Conservation (phyloP, 2,113 vertebrate species). For the Rhabdomys dilectus region DNA sequence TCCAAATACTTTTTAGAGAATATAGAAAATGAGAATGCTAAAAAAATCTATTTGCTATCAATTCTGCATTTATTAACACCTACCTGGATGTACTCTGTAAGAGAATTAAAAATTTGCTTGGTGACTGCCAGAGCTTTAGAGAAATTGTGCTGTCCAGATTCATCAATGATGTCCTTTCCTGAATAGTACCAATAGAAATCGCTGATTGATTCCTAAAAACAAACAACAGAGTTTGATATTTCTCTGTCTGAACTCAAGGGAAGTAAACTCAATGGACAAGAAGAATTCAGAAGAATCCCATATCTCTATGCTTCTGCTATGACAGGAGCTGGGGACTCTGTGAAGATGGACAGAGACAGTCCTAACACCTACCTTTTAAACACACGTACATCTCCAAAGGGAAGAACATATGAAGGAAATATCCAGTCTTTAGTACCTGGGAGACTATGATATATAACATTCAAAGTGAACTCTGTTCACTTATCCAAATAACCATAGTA, state of each 20-base stretch:
- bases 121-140: conserved; percentile 97
- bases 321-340: neutral
- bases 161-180: conserved; percentile 97
- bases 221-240: conserved; percentile 42
- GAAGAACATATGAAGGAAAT: neutral
- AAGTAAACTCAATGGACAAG: neutral
- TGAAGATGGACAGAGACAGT: neutral
- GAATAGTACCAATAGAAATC: conserved; percentile 99
- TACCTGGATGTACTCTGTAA: conserved; percentile 99
- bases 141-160: conserved; percentile 97
- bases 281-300: neutral
- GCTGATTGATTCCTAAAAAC: conserved; percentile 96
- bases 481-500: neutral
- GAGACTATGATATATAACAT: neutral
- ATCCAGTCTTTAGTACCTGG: neutral
- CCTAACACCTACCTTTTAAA: neutral
- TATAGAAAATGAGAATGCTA: neutral
- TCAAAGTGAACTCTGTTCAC: neutral
- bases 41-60: neutral
- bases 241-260: neutral
- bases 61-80: neutral
- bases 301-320: neutral
- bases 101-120: conserved; percentile 99
- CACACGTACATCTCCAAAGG: neutral
- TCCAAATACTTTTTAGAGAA: neutral